These are phyloP conservation scores for Diarsia mendica DNA, from an alignment of 2,888 invertebrate genomes.

Conservation along the genomic window DNA sequence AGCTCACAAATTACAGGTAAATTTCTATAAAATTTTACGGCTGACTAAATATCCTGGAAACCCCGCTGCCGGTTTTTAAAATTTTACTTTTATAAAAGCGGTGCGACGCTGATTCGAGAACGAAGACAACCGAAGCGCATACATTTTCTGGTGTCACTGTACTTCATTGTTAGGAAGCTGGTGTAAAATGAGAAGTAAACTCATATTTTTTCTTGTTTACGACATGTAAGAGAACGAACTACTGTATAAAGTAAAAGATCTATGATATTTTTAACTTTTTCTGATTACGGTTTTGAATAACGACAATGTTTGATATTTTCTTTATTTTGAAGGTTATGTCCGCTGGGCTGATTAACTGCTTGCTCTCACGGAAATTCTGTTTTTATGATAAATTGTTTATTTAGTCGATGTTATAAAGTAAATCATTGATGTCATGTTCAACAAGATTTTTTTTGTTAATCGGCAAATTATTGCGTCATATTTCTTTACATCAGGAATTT, in stretches of 20 bases:
- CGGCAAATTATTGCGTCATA: not conserved
- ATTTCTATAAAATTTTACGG: not conserved
- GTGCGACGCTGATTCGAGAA: not conserved
- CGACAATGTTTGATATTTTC: constrained; percentile 52
- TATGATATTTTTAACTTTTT: constrained; percentile 57
- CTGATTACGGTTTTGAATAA: constrained; percentile 60
- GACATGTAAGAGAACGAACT: constrained; percentile 56
- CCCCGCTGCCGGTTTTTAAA: no score
- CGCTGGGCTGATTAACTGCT: constrained; percentile 49
- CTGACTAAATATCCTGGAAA: no score
- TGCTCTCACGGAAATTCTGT: constrained; percentile 41
- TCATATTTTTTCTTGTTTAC: constrained; percentile 61
- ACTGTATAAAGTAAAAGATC: constrained; percentile 67
- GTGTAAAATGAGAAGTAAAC: constrained; percentile 70
- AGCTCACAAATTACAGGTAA: not conserved
- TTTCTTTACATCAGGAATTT: not conserved
- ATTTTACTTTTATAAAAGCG: no score
- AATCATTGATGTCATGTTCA: constrained; percentile 31
- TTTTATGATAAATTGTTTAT: constrained; percentile 35
- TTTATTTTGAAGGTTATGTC: constrained; percentile 50
- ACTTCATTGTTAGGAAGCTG: constrained; percentile 74
- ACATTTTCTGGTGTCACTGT: constrained; percentile 2
- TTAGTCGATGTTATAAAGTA: constrained; percentile 12
- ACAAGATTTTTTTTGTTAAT: not conserved
- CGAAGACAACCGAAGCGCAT: constrained; percentile 2